Percentiles rank a stretch among this genome's conserved stretches.
phyloP scores from a whole-genome alignment of 2,888 invertebrate genomes.

The Amaurobius ferox region DNA sequence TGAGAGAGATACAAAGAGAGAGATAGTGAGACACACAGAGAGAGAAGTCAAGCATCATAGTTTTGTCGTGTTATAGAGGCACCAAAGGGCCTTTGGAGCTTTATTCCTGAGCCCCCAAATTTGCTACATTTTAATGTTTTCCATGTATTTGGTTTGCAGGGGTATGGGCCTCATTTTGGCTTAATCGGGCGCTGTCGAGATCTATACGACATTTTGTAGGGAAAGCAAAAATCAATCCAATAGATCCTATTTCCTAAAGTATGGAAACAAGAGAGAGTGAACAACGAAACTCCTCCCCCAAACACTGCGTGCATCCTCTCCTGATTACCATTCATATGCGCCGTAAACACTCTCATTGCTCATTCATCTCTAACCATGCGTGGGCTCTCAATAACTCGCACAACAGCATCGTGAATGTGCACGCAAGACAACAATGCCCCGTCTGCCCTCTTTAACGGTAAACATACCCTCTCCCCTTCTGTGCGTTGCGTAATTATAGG shows the following conservation, averaged over 20 bases:
- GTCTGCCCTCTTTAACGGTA: slow-evolving; percentile 51
- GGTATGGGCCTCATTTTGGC: too few species aligned
- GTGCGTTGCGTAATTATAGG: slow-evolving; percentile 46
- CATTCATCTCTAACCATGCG: slow-evolving; percentile 53
- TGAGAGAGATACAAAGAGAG: too few species aligned
- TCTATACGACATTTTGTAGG: too few species aligned
- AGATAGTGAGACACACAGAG: too few species aligned
- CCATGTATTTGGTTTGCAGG: too few species aligned
- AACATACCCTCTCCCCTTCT: slow-evolving; percentile 38
- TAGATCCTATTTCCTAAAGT: neutral
- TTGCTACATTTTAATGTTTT: too few species aligned
- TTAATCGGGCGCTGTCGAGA: too few species aligned
- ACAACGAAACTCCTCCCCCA: neutral
- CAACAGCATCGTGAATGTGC: neutral
- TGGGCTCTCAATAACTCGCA: slow-evolving; percentile 57
- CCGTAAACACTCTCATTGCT: slow-evolving; percentile 19
- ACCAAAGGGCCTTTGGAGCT: too few species aligned
- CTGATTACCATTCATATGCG: slow-evolving; percentile 13
- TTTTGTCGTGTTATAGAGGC: too few species aligned
- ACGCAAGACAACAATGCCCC: neutral
- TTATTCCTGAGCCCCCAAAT: too few species aligned
- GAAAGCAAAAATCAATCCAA: too few species aligned
- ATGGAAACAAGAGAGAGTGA: neutral
- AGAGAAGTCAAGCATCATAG: too few species aligned
- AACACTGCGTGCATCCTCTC: slow-evolving; percentile 7